A percentile compares a stretch with the other conserved stretches of the same genome.
These are phyloP conservation scores for Notothenia coriiceps DNA, from an alignment of 2,113 vertebrate species.

Conservation along the genomic window DNA sequence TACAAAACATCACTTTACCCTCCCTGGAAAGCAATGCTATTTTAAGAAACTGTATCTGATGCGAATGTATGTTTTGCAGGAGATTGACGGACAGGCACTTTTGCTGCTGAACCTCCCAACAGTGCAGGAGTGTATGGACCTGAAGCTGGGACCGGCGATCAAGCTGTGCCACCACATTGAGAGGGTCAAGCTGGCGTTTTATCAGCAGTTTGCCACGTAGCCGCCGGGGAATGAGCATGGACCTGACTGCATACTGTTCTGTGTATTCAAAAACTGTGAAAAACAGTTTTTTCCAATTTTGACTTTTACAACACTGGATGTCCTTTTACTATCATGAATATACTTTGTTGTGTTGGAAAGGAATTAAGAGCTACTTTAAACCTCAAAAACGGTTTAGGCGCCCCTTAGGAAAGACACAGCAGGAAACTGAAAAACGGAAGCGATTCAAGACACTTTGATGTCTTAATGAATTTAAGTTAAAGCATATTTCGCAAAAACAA, in stretches of 20 bases:
- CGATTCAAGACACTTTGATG: conserved; percentile 22
- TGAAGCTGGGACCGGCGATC: conserved; percentile 97
- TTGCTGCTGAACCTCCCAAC: conserved; percentile 96
- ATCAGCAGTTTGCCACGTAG: conserved; percentile 97
- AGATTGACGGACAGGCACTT: conserved; percentile 98
- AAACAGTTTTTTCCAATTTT: conserved; percentile 37
- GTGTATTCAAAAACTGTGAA: conserved; percentile 49
- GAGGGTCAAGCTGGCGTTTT: conserved; percentile 97
- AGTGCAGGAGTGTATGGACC: conserved; percentile 98
- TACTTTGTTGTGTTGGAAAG: conserved; percentile 1
- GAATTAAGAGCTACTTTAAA: not conserved
- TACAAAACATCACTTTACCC: conserved; percentile 1
- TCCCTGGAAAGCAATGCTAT: not conserved
- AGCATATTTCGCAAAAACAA: conserved; percentile 14
- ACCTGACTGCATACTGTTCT: conserved; percentile 40
- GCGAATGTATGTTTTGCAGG: conserved; percentile 80
- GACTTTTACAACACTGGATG: conserved; percentile 62
- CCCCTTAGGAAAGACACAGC: not conserved
- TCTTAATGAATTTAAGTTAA: conserved; percentile 5
- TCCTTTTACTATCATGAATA: conserved; percentile 43
- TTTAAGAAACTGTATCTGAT: conserved; percentile 2
- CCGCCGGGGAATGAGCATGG: conserved; percentile 55
- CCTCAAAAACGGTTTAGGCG: too few species aligned
- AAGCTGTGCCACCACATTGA: conserved; percentile 99
- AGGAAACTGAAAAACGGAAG: not conserved